These are phyloP conservation scores for Mythimna ferrago DNA, from an alignment of 2,888 invertebrate species.

Conservation along the genomic window DNA sequence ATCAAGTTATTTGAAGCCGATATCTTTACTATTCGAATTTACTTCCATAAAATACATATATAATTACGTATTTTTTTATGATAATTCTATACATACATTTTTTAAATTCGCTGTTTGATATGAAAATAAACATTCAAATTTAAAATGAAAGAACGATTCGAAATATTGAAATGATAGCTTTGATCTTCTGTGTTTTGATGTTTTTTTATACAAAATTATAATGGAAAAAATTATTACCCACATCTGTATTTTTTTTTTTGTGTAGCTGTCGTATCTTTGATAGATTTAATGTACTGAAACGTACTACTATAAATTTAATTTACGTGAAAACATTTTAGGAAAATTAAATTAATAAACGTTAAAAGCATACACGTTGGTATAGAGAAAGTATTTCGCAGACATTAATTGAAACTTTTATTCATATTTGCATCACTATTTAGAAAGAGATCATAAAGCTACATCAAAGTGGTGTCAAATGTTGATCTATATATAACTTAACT, in stretches of 20 bases:
- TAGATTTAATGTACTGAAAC: not conserved
- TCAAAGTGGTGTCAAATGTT: not conserved
- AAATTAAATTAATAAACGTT: slow-evolving; percentile 4
- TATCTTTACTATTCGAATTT: not conserved
- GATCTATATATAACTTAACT: not conserved
- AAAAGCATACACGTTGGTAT: not conserved
- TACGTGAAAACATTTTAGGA: slow-evolving; percentile 3
- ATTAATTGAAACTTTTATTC: not conserved
- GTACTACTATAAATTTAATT: not conserved
- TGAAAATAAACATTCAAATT: slow-evolving; percentile 17
- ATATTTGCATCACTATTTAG: not conserved
- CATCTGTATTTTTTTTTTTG: not conserved
- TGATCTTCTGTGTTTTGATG: slow-evolving; percentile 21
- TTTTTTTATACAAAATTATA: slow-evolving; percentile 7
- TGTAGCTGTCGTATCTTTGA: not conserved
- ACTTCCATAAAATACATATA: not conserved
- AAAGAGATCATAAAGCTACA: not conserved
- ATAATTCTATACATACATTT: not conserved
- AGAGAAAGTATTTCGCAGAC: slow-evolving; percentile 4
- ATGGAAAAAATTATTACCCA: slow-evolving; percentile 3
- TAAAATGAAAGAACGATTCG: slow-evolving; percentile 10
- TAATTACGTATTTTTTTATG: not conserved
- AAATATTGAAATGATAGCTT: slow-evolving; percentile 22
- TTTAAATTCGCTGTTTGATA: not conserved
- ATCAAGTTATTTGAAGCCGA: slow-evolving; percentile 17